Percentiles rank a stretch among this genome's conserved stretches.
Conservation (phyloP, 2,888 invertebrate species). For the Rhorus exstirpatorius region DNA sequence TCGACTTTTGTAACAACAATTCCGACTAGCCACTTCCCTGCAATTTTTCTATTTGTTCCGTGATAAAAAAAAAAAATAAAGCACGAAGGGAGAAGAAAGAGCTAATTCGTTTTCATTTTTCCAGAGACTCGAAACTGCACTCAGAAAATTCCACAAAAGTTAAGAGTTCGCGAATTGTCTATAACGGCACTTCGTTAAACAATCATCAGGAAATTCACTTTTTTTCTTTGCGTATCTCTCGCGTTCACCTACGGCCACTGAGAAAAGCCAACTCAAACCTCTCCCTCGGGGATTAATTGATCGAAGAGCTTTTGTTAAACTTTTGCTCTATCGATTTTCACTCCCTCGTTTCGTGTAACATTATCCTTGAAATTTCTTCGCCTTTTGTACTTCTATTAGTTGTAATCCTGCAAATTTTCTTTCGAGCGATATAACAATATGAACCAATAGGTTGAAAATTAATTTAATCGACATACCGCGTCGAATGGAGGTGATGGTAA, state of each 20-base stretch:
- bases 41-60: background rate
- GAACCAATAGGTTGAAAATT: too few species aligned
- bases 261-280: background rate
- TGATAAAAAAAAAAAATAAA: background rate
- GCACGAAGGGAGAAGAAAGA: background rate
- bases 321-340: slow-evolving; percentile 7
- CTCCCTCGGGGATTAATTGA: background rate
- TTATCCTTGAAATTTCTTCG: background rate
- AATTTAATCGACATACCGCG: too few species aligned
- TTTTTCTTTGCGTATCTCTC: too few species aligned
- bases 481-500: too few species aligned
- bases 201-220: too few species aligned
- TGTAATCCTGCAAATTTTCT: background rate
- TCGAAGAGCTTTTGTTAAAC: background rate
- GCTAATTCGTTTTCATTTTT: too few species aligned
- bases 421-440: too few species aligned
- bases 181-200: too few species aligned
- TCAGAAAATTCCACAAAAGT: too few species aligned
- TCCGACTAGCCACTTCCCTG: background rate
- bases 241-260: too few species aligned
- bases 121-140: too few species aligned
- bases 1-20: background rate
- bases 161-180: too few species aligned
- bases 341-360: background rate
- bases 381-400: background rate